Evolutionary conservation across 2,888 invertebrate species (phyloP), one percentile per base, ranked within the genome.

Genomic region (Diabrotica balteata): DNA sequence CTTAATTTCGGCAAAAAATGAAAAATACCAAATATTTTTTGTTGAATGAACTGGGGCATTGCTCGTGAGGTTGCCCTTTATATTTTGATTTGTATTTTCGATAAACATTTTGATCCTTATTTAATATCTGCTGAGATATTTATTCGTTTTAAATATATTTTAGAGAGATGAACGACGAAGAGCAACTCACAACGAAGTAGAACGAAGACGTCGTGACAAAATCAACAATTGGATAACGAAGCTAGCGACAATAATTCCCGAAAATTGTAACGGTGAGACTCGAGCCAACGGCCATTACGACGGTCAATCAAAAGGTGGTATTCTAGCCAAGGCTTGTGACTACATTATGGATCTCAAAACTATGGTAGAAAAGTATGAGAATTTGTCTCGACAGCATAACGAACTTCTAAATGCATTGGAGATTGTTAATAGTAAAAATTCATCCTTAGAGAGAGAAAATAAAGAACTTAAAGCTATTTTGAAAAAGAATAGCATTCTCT

Each of bases 211-310:
- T 55, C 86, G 98, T 76, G 97, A 97, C 81, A 98, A 97, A 87
- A 98, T 98, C 72, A 98, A 98, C 83, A 95, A 92, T 80, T 98
- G 97, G 97, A 98, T 98, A 74, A 91, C 93, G 60, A 95, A 95
- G 83, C 85, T 98, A 67, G 94, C 96, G 2, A 94, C 95, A 80
- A 90, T 97, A 73, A 92, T 98, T 63, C 97, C 97, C 1, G 91
- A 91, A 69, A 78, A 73, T 61, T 74, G 73, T 64, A 73, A 78
- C 4, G 87, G 88, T 59, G 86, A 86, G 62, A 86, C 87, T 73
- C 90, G 91, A 72, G 90, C 91, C 7, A 87, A 90, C 43, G 90
- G 88, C 60, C 85, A 88, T 57, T 88, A 88, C 58, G 88, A 88
- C 69, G 86, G 85, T 63, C 89, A 94, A 88, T 97, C 96, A 80